These are phyloP conservation scores for Ascaphus truei DNA, from an alignment of 2,113 vertebrate genomes.

Conservation along the genomic window DNA sequence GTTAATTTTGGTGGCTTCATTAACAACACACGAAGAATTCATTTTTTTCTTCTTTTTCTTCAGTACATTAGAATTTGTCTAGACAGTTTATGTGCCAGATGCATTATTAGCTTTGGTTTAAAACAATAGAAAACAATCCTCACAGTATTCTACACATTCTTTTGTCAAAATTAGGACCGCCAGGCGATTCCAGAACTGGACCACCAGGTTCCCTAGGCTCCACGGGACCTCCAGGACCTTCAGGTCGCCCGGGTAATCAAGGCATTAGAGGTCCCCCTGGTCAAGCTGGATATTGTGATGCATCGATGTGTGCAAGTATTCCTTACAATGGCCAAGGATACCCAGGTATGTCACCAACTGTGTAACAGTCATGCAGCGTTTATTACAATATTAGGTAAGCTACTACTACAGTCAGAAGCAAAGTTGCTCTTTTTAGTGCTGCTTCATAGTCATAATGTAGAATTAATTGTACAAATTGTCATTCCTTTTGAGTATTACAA, in stretches of 20 bases:
- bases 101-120: conserved; percentile 27
- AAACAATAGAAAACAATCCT: conserved; percentile 29
- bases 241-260: conserved; percentile 82
- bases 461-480: too few species aligned
- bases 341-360: conserved; percentile 71
- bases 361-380: background rate
- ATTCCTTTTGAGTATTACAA: too few species aligned
- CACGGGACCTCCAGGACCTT: conserved; percentile 78
- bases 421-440: too few species aligned
- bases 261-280: conserved; percentile 86
- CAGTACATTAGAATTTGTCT: conserved; percentile 12
- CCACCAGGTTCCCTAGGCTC: conserved; percentile 80
- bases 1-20: conserved; percentile 62
- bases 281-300: conserved; percentile 93
- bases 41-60: conserved; percentile 7
- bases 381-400: background rate
- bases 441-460: too few species aligned
- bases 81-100: conserved; percentile 23
- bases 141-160: conserved; percentile 10
- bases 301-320: conserved; percentile 93
- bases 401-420: background rate
- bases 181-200: conserved; percentile 86
- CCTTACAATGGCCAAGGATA: conserved; percentile 97
- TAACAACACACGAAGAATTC: conserved; percentile 69
- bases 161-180: conserved; percentile 69